Evolutionary conservation across 2,113 vertebrate genomes (phyloP).

Genomic region (Dromas ardeola): DNA sequence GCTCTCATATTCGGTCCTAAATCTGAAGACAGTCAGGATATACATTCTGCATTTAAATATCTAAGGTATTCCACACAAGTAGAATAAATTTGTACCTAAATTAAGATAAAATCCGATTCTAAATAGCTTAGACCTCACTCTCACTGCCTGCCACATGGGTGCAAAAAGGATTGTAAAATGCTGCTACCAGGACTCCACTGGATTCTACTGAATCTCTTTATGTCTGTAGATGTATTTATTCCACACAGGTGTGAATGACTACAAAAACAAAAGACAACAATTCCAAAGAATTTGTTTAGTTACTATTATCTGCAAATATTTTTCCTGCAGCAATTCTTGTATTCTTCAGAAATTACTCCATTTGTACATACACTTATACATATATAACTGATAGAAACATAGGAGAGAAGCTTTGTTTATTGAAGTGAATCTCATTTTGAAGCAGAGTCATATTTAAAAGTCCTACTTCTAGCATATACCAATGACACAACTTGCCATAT

Average conservation of each 20-base stretch:
- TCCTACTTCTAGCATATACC: not conserved
- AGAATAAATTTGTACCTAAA: not conserved
- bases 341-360: not conserved
- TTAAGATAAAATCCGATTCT: not conserved
- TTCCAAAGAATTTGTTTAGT: not conserved
- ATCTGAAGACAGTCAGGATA: not conserved
- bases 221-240: not conserved
- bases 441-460: not conserved
- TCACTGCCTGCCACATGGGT: not conserved
- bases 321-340: not conserved
- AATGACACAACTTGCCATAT: not conserved
- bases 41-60: not conserved
- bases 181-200: not conserved
- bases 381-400: not conserved
- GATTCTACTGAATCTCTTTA: not conserved
- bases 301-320: not conserved
- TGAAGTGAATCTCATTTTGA: not conserved
- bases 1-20: not conserved
- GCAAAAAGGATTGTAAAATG: not conserved
- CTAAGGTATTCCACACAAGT: not conserved
- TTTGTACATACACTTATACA: not conserved
- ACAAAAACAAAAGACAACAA: not conserved
- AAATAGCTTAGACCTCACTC: not conserved
- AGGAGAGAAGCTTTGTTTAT: not conserved
- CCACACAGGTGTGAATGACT: not conserved